Percentiles rank a stretch among this genome's conserved stretches.
Conservation (phyloP, 2,888 invertebrate species). For the Parelbella ahira region DNA sequence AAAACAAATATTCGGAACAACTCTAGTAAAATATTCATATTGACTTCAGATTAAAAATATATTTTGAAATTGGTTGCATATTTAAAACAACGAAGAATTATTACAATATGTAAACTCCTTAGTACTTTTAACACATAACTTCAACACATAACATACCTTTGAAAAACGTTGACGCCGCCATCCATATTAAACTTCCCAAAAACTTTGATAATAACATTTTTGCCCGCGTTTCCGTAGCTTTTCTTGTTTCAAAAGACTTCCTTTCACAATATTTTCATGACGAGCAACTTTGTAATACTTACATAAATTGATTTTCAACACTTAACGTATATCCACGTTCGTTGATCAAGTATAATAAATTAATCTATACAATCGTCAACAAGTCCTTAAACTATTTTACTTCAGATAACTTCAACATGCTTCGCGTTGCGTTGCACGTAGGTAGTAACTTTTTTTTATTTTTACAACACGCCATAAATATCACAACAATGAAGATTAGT, state of each 20-base stretch:
- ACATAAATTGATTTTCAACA: conserved; percentile 4
- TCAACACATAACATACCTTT: too few relatives aligned
- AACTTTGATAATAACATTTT: conserved; percentile 43
- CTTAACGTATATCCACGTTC: too few relatives aligned
- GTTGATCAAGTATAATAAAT: too few relatives aligned
- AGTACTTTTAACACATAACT: too few relatives aligned
- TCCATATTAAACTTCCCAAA: conserved; percentile 49
- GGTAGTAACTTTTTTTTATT: conserved; percentile 24
- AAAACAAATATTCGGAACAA: too few relatives aligned
- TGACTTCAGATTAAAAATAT: too few relatives aligned
- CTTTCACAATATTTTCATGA: conserved; percentile 12
- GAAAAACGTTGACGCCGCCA: conserved; percentile 48
- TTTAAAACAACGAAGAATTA: too few relatives aligned
- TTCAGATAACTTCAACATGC: conserved; percentile 11
- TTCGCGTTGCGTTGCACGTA: conserved; percentile 7
- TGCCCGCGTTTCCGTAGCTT: conserved; percentile 29
- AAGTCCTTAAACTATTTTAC: neutral
- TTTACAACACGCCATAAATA: conserved; percentile 34
- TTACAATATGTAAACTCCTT: too few relatives aligned
- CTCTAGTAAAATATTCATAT: too few relatives aligned
- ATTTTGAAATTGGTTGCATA: too few relatives aligned
- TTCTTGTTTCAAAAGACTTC: conserved; percentile 13
- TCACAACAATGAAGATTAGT: conserved; percentile 29
- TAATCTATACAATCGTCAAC: neutral
- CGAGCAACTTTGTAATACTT: conserved; percentile 5